Base-by-base conservation (phyloP, 2,888 invertebrate species). In the Eilema caniola region DNA sequence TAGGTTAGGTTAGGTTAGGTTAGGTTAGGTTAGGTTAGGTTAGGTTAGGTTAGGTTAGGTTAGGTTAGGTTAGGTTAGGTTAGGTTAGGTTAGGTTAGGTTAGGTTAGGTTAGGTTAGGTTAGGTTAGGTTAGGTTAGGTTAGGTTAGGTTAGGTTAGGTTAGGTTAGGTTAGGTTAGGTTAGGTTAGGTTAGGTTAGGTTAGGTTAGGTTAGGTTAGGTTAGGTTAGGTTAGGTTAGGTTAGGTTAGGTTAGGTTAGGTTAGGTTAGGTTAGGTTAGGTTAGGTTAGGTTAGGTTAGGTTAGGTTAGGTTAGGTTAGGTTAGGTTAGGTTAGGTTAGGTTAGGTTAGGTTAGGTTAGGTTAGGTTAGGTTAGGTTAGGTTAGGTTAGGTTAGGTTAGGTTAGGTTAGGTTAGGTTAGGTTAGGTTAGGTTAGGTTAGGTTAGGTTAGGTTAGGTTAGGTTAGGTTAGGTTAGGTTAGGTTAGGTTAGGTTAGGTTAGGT, bases 361-460 rank as follows among this genome's bases (percentile, higher is more conserved):
- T 68, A 68, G 68, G 68, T 68, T 68, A 68, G 68, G 68, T 68
- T 68, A 63, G 68, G 67, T 61, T 60, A 66, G 56, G 56, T 66
- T 66, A 66, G 37, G 57, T 62, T 66, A 66, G 66, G 64, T 67
- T 53, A 63, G 65, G 64, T 68, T 68, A 72, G 65, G 67, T 68
- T 68, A 68, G 63, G 67, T 65, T 69, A 71, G 66, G 67, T 69
- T 71, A 66, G 66, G 66, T 74, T 72, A 75, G 70, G 72, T 72
- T 75, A 72, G 71, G 75, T 75, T 75, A 75, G 74, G 74, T 75
- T 75, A 75, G 74, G 74, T 75, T 75, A 71, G 73, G 73, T 74
- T 71, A 72, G 73, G 72, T 72, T 73, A 75, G 74, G 74, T 75
- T 75, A 75, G 74, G 69, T 73, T 73, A 68, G 69, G 71, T 71